A percentile compares a stretch with the other conserved stretches of the same genome.
phyloP scores from a whole-genome alignment of 2,113 vertebrate genomes.

The Nerophis lumbriciformis region DNA sequence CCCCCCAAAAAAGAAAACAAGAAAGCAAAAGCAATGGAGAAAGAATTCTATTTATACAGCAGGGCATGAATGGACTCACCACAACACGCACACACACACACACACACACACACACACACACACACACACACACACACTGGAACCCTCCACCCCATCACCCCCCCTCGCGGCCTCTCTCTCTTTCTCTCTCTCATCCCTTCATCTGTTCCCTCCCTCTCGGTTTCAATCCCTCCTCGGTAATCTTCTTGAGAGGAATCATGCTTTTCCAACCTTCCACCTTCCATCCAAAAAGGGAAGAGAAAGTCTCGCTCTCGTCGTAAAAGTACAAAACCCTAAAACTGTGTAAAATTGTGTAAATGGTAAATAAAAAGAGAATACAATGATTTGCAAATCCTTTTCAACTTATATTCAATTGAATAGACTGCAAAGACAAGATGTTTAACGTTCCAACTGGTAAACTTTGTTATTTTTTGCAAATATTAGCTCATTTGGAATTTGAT shows the following conservation, averaged over 20 bases:
- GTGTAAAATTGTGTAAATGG: no score
- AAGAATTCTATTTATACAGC: slow-evolving; percentile 73
- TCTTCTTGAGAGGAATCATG: slow-evolving; percentile 63
- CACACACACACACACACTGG: slow-evolving; percentile 26
- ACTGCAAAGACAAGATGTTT: no score
- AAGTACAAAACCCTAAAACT: no score
- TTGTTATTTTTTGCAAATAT: no score
- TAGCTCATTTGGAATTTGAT: no score
- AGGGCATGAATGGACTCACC: slow-evolving; percentile 66
- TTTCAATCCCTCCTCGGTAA: slow-evolving; percentile 62
- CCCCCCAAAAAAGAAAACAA: slow-evolving; percentile 21
- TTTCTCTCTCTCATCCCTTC: slow-evolving; percentile 40
- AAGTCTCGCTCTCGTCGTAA: not conserved
- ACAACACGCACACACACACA: slow-evolving; percentile 23
- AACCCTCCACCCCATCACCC: slow-evolving; percentile 29
- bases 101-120: slow-evolving; percentile 28
- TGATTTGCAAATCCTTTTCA: no score
- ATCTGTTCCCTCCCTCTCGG: slow-evolving; percentile 45
- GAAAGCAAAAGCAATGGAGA: slow-evolving; percentile 43
- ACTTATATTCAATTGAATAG: no score
- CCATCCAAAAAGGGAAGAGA: slow-evolving; percentile 24
- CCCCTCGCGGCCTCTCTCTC: slow-evolving; percentile 23
- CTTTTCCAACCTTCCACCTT: slow-evolving; percentile 25
- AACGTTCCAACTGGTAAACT: no score
- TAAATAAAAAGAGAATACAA: no score